These are phyloP conservation scores for Mystacides longicornis DNA, from an alignment of 2,888 invertebrate species.

Conservation along the genomic window DNA sequence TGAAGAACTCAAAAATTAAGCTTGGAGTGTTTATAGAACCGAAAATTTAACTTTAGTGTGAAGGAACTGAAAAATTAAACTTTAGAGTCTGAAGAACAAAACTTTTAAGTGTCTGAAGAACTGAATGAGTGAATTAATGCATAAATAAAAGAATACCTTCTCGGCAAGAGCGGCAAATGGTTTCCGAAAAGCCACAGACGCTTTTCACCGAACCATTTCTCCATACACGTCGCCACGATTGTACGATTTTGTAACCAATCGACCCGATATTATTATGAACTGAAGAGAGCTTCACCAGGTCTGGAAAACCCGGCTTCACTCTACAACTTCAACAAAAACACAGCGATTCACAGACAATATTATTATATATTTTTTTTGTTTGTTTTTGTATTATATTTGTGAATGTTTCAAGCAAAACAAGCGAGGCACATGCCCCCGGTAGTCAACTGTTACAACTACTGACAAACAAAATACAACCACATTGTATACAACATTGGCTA, in stretches of 20 bases:
- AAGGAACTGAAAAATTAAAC: no score
- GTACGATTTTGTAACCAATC: constrained; percentile 7
- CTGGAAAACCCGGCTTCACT: background rate
- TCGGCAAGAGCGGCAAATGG: constrained; percentile 76
- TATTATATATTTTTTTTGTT: background rate
- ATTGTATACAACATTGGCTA: background rate
- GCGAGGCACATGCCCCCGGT: background rate
- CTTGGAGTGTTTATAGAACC: no score
- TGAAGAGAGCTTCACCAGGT: no score
- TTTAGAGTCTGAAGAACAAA: no score
- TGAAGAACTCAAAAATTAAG: no score
- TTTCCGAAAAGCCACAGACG: constrained; percentile 87
- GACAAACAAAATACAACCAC: background rate
- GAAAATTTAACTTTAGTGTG: no score
- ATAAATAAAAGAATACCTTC: no score
- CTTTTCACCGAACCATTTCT: constrained; percentile 90
- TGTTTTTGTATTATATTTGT: background rate
- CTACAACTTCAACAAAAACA: background rate
- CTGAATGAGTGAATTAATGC: no score
- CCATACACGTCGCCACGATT: constrained; percentile 62
- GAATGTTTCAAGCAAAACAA: background rate
- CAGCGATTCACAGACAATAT: background rate
- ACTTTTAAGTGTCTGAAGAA: background rate
- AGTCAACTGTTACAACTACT: background rate
- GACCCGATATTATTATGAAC: constrained; percentile 1